Evolutionary conservation across 2,888 invertebrate genomes (phyloP).

Genomic region (Hypselothyrea guttata): DNA sequence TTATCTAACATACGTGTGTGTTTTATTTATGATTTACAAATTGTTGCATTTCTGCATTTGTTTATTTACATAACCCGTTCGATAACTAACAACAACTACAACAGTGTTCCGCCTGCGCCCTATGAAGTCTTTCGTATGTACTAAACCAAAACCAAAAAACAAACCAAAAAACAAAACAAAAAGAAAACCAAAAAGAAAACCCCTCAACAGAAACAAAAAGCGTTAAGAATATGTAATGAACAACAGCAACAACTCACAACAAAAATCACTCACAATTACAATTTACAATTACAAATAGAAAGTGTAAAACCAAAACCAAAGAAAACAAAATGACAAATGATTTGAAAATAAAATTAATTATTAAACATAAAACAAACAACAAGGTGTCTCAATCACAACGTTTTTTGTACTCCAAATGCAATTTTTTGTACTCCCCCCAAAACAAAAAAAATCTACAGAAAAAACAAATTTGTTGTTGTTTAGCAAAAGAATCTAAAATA

Average conservation of each 20-base stretch:
- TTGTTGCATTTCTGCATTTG: slow-evolving; percentile 75
- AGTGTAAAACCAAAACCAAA: slow-evolving; percentile 42
- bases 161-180: slow-evolving; percentile 35
- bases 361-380: slow-evolving; percentile 22
- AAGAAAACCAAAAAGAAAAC: slow-evolving; percentile 39
- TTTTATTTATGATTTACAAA: slow-evolving; percentile 75
- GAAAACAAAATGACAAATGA: slow-evolving; percentile 41
- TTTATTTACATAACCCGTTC: slow-evolving; percentile 77
- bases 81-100: slow-evolving; percentile 55
- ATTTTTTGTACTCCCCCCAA: slow-evolving; percentile 44
- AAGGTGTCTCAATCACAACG: slow-evolving; percentile 38
- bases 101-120: slow-evolving; percentile 82
- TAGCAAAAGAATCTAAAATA: slow-evolving; percentile 29
- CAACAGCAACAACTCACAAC: slow-evolving; percentile 31
- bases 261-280: slow-evolving; percentile 53
- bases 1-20: slow-evolving; percentile 72
- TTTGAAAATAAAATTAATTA: slow-evolving; percentile 55
- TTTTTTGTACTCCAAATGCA: slow-evolving; percentile 57
- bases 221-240: slow-evolving; percentile 21
- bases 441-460: slow-evolving; percentile 1
- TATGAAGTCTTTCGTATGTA: slow-evolving; percentile 83
- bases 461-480: slow-evolving; percentile 42
- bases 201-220: slow-evolving; percentile 43
- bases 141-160: slow-evolving; percentile 64
- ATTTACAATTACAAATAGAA: slow-evolving; percentile 28